Conservation (phyloP, 2,113 vertebrate genomes). For the Ameiurus melas region DNA sequence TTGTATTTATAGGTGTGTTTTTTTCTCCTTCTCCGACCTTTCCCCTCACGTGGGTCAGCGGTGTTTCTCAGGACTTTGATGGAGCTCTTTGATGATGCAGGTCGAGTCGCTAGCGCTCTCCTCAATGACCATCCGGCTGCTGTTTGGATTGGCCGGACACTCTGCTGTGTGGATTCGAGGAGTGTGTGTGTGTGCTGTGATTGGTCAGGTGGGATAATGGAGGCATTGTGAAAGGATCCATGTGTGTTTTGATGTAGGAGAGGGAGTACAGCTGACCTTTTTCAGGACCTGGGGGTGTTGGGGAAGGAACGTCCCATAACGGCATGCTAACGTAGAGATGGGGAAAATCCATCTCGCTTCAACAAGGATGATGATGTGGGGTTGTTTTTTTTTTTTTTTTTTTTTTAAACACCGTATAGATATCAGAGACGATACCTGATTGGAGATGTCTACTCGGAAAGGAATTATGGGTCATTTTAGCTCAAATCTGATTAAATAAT, state of each 20-base stretch:
- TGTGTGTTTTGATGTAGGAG: conserved; percentile 37
- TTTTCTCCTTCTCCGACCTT: conserved; percentile 1
- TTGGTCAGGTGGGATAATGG: conserved; percentile 49
- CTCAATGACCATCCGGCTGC: conserved; percentile 31
- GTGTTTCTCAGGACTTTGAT: conserved; percentile 2
- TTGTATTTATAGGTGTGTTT: background rate
- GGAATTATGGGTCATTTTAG: background rate
- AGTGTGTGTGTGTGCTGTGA: conserved; percentile 44
- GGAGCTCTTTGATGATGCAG: conserved; percentile 7
- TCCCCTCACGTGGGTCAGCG: background rate
- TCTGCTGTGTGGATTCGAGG: conserved; percentile 41
- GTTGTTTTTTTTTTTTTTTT: background rate
- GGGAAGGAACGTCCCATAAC: background rate
- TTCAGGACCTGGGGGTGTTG: conserved; percentile 1
- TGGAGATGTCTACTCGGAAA: background rate
- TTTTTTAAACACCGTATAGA: background rate
- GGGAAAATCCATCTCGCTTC: background rate
- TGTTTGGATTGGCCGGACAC: conserved; percentile 66
- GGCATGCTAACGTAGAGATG: background rate
- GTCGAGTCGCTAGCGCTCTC: conserved; percentile 11
- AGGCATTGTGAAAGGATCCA: conserved; percentile 31
- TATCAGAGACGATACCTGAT: background rate
- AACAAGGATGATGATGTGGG: background rate
- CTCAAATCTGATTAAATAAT: background rate
- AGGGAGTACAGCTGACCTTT: conserved; percentile 10